Base-by-base conservation (phyloP, 2,113 vertebrate genomes). In the Phalacrocorax brasilianus region DNA sequence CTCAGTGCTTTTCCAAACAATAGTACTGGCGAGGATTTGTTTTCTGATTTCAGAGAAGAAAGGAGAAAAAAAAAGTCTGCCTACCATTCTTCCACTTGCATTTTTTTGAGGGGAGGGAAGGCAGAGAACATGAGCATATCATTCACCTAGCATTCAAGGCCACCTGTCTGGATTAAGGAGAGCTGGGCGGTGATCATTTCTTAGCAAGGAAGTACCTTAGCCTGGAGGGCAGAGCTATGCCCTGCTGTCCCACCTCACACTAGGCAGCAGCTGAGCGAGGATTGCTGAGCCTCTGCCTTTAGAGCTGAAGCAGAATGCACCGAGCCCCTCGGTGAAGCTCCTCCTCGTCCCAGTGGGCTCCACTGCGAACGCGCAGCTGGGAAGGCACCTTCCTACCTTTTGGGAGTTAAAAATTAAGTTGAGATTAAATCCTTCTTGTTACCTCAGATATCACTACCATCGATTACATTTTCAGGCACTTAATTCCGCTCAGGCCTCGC, bases 401-500 rank as follows among this genome's bases (percentile, higher is more conserved):
- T 21, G 42, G 28, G 18, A 84, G 26, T 35, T 50, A 81, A 77
- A 63, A 84, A 66, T 6, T 49, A 52, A 76, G 19, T 2, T 62
- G 59, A 93, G 68, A 89, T 87, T 44, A 84, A 74, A 77, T 86
- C 32, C 20, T 62, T 63, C 44, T 52, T 72, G 18, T 28, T 63
- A 79, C 40, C 47, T 86, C 72, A 55, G 55, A 3, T 79, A 85
- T 22, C 74, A 8, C 58, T 62, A 65, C 66, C 24, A n/a, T 45
- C 3, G 0, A 21, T 59, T 40, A 56, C 9, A 22, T 84, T 83
- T 91, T 81, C 56, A 92, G 93, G 81, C 92, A 91, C 80, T 94
- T 94, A 89, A 50, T 81, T 89, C 77, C 78, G 50, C 77, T 93
- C 35, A 84, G 84, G 83, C 72, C 70, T 92, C 91, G 40, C 40